These are phyloP conservation scores for Lepus oiostolus DNA, from an alignment of 2,797 vertebrate species.

Conservation along the genomic window DNA sequence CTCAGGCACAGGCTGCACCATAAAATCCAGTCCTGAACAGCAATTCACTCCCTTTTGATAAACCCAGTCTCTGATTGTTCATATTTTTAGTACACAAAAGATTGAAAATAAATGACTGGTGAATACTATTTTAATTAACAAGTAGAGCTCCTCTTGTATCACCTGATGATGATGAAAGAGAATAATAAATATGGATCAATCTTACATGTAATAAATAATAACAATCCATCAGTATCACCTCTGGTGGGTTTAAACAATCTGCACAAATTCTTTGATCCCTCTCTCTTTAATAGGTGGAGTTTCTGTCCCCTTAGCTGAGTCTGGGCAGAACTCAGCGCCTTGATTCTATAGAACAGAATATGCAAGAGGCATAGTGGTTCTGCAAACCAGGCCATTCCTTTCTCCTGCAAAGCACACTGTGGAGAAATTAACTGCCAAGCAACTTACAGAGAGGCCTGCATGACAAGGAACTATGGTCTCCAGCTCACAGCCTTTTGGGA, in stretches of 20 bases:
- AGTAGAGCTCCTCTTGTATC: background rate
- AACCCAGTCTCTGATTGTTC: background rate
- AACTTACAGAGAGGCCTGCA: fast-evolving
- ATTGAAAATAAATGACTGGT: background rate
- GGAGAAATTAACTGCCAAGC: background rate
- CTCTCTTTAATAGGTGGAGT: background rate
- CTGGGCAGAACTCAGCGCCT: background rate
- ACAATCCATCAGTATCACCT: background rate
- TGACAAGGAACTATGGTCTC: background rate
- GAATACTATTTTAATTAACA: background rate
- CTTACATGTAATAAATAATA: background rate
- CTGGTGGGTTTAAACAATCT: background rate
- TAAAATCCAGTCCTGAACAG: background rate
- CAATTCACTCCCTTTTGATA: background rate
- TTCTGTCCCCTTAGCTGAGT: background rate
- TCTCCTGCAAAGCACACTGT: background rate
- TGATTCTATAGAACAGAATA: background rate
- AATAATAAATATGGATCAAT: background rate
- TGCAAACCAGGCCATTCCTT: background rate
- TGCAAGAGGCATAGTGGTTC: background rate
- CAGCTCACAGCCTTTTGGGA: background rate
- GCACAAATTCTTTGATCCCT: too few species aligned
- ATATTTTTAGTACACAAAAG: background rate
- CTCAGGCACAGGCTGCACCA: too few species aligned
- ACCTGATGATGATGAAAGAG: background rate